Percentiles rank a stretch among this genome's conserved stretches.
These are phyloP conservation scores for Oryzias woworae DNA, from an alignment of 2,113 vertebrate genomes.

Conservation along the genomic window DNA sequence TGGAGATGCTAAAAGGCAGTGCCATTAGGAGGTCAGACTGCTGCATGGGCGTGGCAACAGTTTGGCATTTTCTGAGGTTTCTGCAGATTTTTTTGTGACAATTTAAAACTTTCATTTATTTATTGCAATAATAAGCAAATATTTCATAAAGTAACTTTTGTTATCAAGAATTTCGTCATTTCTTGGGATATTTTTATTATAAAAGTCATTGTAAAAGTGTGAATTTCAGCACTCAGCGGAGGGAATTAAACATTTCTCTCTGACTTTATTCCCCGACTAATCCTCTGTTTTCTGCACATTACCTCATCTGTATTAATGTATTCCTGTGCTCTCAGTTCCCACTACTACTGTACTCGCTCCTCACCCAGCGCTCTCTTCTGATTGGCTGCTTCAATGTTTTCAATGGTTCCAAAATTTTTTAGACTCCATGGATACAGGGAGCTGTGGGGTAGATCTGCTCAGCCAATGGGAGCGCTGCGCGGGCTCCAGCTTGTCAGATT, in stretches of 20 bases:
- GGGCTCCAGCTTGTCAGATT: constrained; percentile 69
- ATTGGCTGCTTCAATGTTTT: constrained; percentile 74
- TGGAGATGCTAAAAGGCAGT: constrained; percentile 30
- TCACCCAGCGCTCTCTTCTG: constrained; percentile 33
- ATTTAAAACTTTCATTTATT: too few species aligned
- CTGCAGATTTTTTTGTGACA: too few species aligned
- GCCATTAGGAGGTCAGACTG: constrained; percentile 68
- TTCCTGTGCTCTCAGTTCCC: constrained; percentile 74
- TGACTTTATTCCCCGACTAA: constrained; percentile 52
- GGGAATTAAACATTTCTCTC: constrained; percentile 51
- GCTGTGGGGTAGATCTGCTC: constrained; percentile 64
- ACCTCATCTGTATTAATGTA: constrained; percentile 80
- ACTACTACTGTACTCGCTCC: constrained; percentile 70
- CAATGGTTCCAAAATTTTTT: constrained; percentile 77
- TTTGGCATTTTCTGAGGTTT: constrained; percentile 19
- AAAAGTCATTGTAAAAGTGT: background rate
- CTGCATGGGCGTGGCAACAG: constrained; percentile 68
- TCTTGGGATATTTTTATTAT: background rate
- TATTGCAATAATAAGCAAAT: too few species aligned
- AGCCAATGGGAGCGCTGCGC: constrained; percentile 73
- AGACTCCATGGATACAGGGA: constrained; percentile 81
- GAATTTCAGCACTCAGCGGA: constrained; percentile 35
- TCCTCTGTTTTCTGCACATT: constrained; percentile 75
- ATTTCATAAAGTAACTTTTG: too few species aligned
- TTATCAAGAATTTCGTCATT: too few species aligned